phyloP scores from a whole-genome alignment of 1,140 invertebrate species.

The Drosophila baimaii region DNA sequence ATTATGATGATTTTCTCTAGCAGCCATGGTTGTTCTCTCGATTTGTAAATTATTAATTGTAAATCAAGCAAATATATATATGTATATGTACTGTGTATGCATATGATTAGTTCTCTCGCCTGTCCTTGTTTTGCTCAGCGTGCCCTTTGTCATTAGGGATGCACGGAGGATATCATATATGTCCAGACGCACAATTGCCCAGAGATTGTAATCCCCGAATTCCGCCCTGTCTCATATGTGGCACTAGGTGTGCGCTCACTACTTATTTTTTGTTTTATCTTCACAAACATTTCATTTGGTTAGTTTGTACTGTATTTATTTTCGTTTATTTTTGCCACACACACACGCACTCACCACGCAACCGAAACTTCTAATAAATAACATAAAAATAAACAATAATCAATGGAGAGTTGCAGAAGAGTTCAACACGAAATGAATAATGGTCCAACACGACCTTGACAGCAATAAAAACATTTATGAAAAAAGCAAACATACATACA shows the following conservation, averaged over 20 bases:
- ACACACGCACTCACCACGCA: constrained; percentile 39
- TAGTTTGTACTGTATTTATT: constrained; percentile 56
- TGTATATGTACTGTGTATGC: constrained; percentile 43
- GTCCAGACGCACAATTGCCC: constrained; percentile 55
- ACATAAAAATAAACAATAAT: constrained; percentile 32
- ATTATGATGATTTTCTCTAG: constrained; percentile 50
- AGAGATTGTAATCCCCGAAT: constrained; percentile 8
- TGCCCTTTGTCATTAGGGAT: constrained; percentile 48
- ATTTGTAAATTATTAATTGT: constrained; percentile 64
- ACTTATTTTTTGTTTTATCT: constrained; percentile 30
- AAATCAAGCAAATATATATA: constrained; percentile 38
- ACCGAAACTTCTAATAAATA: constrained; percentile 56
- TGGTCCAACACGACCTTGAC: constrained; percentile 41
- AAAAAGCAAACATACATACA: constrained; percentile 27
- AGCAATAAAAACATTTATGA: constrained; percentile 49
- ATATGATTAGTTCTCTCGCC: constrained; percentile 49
- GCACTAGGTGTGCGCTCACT: no score
- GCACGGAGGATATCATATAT: constrained; percentile 31
- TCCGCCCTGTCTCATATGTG: constrained; percentile 9
- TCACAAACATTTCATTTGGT: constrained; percentile 58
- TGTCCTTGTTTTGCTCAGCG: constrained; percentile 51
- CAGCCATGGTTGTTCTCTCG: constrained; percentile 61
- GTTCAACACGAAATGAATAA: constrained; percentile 25
- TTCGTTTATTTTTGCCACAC: constrained; percentile 47
- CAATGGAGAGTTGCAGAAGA: constrained; percentile 40